Evolutionary conservation across 1,140 invertebrate genomes (phyloP).

Genomic region (Drosophila elegans): DNA sequence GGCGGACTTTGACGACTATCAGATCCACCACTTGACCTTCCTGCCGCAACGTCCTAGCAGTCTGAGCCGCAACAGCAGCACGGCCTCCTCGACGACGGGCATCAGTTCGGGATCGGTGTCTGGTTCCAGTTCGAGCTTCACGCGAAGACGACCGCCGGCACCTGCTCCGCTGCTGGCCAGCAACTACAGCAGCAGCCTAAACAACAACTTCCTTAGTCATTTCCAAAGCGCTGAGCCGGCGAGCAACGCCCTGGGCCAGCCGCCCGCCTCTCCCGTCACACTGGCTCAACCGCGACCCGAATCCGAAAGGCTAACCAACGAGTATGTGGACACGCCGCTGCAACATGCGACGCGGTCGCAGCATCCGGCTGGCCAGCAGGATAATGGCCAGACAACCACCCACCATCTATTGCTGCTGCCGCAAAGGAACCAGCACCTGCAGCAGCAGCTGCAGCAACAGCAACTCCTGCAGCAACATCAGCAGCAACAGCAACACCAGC

Average conservation of each 20-base stretch:
- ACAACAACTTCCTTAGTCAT: slow-evolving; percentile 83
- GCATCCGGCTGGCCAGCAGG: slow-evolving; percentile 76
- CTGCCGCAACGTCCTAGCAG: slow-evolving; percentile 80
- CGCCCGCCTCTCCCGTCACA: slow-evolving; percentile 85
- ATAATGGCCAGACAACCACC: slow-evolving; percentile 81
- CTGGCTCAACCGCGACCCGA: slow-evolving; percentile 91
- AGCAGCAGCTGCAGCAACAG: slow-evolving; percentile 59
- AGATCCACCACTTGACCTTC: slow-evolving; percentile 80
- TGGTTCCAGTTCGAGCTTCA: slow-evolving; percentile 54
- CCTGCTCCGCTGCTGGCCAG: slow-evolving; percentile 58
- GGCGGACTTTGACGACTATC: slow-evolving; percentile 75
- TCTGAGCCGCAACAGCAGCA: slow-evolving; percentile 77
- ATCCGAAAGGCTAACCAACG: slow-evolving; percentile 91
- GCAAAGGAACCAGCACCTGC: slow-evolving; percentile 65
- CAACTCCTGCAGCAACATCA: slow-evolving; percentile 47
- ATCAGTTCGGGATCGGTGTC: slow-evolving; percentile 37
- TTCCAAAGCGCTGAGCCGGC: slow-evolving; percentile 79
- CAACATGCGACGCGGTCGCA: slow-evolving; percentile 76
- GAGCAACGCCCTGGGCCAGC: slow-evolving; percentile 56
- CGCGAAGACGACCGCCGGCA: slow-evolving; percentile 75
- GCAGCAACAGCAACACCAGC: slow-evolving; percentile 43
- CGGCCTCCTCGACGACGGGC: slow-evolving; percentile 74
- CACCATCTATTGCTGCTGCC: slow-evolving; percentile 77
- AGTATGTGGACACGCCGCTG: slow-evolving; percentile 93
- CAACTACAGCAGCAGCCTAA: slow-evolving; percentile 74